Evolutionary conservation across 2,113 vertebrate species (phyloP), one percentile per base, ranked within the genome.

Genomic region (Mionectes macconnelli): DNA sequence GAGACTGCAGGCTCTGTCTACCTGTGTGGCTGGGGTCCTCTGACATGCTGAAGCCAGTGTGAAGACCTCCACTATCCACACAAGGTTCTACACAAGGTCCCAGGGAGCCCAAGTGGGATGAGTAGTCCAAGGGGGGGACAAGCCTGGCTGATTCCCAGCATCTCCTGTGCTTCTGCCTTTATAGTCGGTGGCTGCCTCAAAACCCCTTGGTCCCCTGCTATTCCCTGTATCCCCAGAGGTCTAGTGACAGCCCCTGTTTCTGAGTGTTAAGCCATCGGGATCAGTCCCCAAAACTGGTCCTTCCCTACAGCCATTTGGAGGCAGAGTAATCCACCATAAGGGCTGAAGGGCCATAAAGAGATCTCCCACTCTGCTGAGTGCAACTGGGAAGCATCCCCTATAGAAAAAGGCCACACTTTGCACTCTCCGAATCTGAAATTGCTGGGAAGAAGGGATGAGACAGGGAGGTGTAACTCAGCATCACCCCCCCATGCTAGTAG

Each of bases 151-250:
- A 47, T 15, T 93, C 81, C 85, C 56, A 62, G 74, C 93, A 67
- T 95, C 96, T 95, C 74, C 47, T 76, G 63, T 88, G 94, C 89
- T 97, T 93, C 93, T 97, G 95, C 93, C 96, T 93, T 77, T 21
- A 5, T 3, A 60, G 64, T 56, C 0, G 0, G 37, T 45, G 37
- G 50, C 80, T 82, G 82, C 76, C 72, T 35, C 56, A 57, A 89
- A 95, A 56, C 52, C 63, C 89, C 96, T 73, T 9, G 14, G 14
- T 27, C 49, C 74, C 83, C 72, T 77, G 89, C 73, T 45, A 1
- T 90, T 90, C 57, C 75, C 79, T 44, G 59, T 60, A 25, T 77
- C n/a, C 60, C 95, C 66, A 60, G 80, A 95, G 42, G 30, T 70
- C 20, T 53, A 55, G 52, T 42, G 84, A 63, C 59, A 93, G 63